Percentiles rank a stretch among this genome's conserved stretches.
phyloP scores from a whole-genome alignment of 1,140 invertebrate genomes.

The Gonioctena quinquepunctata region DNA sequence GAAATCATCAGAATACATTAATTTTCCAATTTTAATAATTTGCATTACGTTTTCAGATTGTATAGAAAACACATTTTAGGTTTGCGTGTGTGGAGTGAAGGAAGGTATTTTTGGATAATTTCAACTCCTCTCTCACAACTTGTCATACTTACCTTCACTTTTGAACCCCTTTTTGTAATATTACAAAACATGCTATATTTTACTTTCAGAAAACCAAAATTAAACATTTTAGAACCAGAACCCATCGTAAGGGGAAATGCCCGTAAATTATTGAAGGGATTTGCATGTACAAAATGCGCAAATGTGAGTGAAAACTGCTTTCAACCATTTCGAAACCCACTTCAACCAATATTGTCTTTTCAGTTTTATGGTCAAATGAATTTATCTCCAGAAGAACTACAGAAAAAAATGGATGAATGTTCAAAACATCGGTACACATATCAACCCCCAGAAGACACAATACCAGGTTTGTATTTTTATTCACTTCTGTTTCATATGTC shows the following conservation, averaged over 20 bases:
- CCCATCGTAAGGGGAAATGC: constrained; percentile 21
- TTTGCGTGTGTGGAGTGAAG: too few relatives aligned
- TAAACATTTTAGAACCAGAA: background rate
- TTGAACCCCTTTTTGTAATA: too few relatives aligned
- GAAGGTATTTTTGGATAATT: too few relatives aligned
- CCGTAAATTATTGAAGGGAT: constrained; percentile 30
- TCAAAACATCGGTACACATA: constrained; percentile 58
- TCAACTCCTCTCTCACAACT: too few relatives aligned
- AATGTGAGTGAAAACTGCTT: constrained; percentile 17
- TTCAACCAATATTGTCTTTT: constrained; percentile 29
- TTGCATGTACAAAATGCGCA: constrained; percentile 33
- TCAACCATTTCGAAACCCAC: background rate
- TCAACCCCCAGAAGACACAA: constrained; percentile 48
- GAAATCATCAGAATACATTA: too few relatives aligned
- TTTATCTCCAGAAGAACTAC: constrained; percentile 49
- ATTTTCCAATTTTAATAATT: too few relatives aligned
- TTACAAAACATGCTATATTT: too few relatives aligned
- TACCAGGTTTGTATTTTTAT: constrained; percentile 16
- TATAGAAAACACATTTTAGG: too few relatives aligned
- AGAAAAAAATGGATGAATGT: constrained; percentile 55
- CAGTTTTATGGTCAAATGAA: constrained; percentile 56
- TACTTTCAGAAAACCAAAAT: constrained; percentile 6
- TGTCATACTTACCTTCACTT: too few relatives aligned
- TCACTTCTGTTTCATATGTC: too few relatives aligned
- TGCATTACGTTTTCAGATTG: too few relatives aligned